Evolutionary conservation across 2,888 invertebrate genomes (phyloP), one percentile per base, ranked within the genome.

Genomic region (Nemurella pictetii): DNA sequence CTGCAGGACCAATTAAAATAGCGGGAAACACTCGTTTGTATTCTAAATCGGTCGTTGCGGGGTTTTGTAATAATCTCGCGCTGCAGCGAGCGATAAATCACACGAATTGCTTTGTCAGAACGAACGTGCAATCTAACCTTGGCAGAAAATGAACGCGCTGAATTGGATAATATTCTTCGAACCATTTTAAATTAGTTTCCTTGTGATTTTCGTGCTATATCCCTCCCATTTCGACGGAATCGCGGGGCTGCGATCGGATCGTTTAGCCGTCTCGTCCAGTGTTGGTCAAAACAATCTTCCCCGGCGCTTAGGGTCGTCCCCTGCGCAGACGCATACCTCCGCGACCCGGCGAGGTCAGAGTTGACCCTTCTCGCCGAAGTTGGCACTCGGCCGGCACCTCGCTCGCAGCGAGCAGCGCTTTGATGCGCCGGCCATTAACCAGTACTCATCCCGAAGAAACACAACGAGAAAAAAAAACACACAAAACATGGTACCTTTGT

Each of bases 101-200:
- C n/a, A n/a, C n/a, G n/a, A n/a, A n/a, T n/a, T n/a, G n/a, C n/a
- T n/a, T n/a, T n/a, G n/a, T n/a, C n/a, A n/a, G n/a, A n/a, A n/a
- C n/a, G n/a, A n/a, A n/a, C 20, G 15, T 55, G 9, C 35, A 35
- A 55, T 55, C 3, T 55, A 20, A 20, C 55, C 55, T 55, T 55
- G 5, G 15, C 12, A 12, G 32, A 32, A 32, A 9, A 32, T 5
- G 3, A 32, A 3, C 32, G 32, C 32, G 32, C 32, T 32, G 9
- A 32, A 32, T 3, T 32, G 32, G 3, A 32, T 20, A 2, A 55
- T 55, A 55, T 55, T 55, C 15, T 55, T 55, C 55, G 55, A 55
- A 20, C 55, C 20, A 55, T 75, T 75, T 75, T 75, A 25, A 75
- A 75, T 75, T 75, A 75, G 2, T 75, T 75, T 75, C 75, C 26